Conservation (phyloP, 1,140 invertebrate genomes). For the Thalassaphorura encarpata region DNA sequence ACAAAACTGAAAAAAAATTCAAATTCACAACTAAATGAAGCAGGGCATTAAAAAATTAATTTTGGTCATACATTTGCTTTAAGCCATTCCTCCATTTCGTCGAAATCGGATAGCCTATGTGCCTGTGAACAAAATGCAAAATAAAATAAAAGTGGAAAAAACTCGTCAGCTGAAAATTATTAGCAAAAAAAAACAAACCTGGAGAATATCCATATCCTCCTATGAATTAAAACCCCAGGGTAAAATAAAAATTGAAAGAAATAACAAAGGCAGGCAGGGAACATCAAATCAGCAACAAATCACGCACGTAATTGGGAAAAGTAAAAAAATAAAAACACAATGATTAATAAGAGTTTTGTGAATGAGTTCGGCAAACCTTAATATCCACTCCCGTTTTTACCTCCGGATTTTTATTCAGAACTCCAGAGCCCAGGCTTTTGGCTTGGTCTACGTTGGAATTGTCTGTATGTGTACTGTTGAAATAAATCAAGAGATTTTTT, state of each 20-base stretch:
- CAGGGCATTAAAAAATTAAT: neutral
- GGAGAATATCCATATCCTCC: conserved; percentile 23
- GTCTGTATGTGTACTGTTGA: conserved; percentile 61
- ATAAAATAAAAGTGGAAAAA: conserved; percentile 6
- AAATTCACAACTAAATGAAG: neutral
- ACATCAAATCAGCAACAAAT: neutral
- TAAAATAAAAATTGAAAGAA: neutral
- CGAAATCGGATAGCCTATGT: conserved; percentile 76
- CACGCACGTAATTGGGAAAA: neutral
- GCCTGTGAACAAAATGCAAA: conserved; percentile 41
- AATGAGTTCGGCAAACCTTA: neutral
- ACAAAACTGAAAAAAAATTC: neutral
- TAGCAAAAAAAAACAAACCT: conserved; percentile 17
- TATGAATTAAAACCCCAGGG: neutral
- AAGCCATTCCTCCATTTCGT: conserved; percentile 89
- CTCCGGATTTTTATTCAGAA: conserved; percentile 8
- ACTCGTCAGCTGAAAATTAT: neutral
- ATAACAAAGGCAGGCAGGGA: neutral
- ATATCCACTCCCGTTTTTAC: conserved; percentile 3
- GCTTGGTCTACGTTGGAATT: conserved; percentile 55
- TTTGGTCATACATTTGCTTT: conserved; percentile 48
- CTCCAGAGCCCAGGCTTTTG: conserved; percentile 23
- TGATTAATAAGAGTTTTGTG: neutral
- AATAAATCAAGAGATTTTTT: conserved; percentile 27
- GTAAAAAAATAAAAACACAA: neutral